Base-by-base conservation (phyloP, 2,797 vertebrate genomes). In the Crax fasciolata region DNA sequence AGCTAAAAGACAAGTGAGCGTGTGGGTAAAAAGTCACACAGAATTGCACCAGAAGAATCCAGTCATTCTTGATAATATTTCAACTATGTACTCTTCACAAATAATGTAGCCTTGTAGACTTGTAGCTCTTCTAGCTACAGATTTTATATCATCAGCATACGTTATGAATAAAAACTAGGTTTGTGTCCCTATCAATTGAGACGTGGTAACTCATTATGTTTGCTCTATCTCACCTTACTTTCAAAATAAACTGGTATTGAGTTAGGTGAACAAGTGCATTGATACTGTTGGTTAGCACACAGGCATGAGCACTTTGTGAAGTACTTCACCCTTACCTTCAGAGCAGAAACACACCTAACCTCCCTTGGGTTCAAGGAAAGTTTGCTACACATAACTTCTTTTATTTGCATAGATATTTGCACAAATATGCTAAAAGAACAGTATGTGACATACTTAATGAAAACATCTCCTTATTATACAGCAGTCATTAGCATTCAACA, bases 121-220 rank as follows among this genome's bases (percentile, higher is more conserved):
- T 75, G 27, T 72, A 43, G 35, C 18, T 48, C 25, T 80, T 77
- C 18, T 39, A 74, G 35, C 5, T 67, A 68, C 23, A 82, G 14
- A 41, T 54, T 79, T 73, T 77, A 9, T 12, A 68, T 28, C 14
- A 43, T 32, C 3, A 27, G 6, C 18, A 14, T 51, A 48, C 1
- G 2, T 35, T 52, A 39, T 30, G 24, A 89, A 83, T 52, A 80
- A 85, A 90, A 87, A 12, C 23, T 32, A 48, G 13, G 27, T 59
- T 46, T 79, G 76, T 46, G 15, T 28, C 19, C 41, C 49, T 49
- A 8, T 46, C 20, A 71, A 30, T 16, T 0, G 0, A 68, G 52
- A n/a, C 8, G 4, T 80, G 15, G 8, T 61, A 78, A 61, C 35
- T 86, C 38, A 49, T 21, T 67, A 15, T n/a, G 10, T 4, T 63